Conservation (phyloP, 2,113 vertebrate species). For the Hippocampus zosterae region DNA sequence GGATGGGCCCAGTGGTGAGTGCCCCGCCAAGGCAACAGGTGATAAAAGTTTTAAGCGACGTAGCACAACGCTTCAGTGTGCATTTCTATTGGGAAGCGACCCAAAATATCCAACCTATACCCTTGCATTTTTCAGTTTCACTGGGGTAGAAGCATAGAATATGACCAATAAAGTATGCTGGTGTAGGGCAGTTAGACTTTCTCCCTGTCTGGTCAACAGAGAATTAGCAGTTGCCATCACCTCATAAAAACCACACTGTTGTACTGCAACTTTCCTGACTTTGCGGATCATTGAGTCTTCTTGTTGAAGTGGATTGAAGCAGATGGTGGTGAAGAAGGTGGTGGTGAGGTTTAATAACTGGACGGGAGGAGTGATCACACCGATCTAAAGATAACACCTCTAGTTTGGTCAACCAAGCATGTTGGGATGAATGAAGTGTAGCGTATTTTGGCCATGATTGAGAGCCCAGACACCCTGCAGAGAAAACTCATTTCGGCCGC, state of each 20-base stretch:
- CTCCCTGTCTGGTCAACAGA: neutral
- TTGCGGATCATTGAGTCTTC: neutral
- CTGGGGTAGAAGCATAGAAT: neutral
- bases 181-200: neutral
- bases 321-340: neutral
- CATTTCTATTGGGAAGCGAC: neutral
- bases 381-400: neutral
- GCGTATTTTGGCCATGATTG: neutral
- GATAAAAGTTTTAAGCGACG: neutral
- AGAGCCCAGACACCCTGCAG: too few relatives aligned
- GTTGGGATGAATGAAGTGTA: neutral
- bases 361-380: neutral
- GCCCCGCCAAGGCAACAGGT: neutral
- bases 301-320: neutral
- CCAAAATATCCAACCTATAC: neutral
- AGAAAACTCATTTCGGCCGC: too few relatives aligned
- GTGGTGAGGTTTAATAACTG: neutral
- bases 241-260: neutral
- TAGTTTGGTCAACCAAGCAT: neutral
- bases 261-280: neutral
- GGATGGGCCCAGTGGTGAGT: conserved; percentile 13
- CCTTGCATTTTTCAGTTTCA: neutral
- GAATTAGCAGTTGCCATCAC: neutral
- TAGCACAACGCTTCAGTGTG: neutral
- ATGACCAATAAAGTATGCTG: neutral